Conservation (phyloP, 2,113 vertebrate species). For the Ceuthmochares aereus region DNA sequence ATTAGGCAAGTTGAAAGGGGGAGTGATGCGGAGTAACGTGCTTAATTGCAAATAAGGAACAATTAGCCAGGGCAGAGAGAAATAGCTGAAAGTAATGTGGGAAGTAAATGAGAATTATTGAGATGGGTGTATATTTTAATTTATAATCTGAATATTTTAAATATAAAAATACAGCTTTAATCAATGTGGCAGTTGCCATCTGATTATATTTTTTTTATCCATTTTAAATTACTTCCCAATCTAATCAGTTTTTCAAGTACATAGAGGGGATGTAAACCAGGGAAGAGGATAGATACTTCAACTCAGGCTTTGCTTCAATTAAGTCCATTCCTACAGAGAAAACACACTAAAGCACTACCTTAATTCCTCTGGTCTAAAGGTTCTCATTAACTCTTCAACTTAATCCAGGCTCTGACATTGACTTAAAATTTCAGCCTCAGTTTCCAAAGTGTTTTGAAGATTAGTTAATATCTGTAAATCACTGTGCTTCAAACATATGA, state of each 20-base stretch:
- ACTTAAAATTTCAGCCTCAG: constrained; percentile 15
- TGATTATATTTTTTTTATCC: background rate
- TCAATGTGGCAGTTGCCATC: background rate
- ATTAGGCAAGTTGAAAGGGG: background rate
- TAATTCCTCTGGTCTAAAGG: constrained; percentile 31
- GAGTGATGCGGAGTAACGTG: background rate
- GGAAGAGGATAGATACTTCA: background rate
- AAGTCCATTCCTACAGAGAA: background rate
- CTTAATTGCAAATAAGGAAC: background rate
- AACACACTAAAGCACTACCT: background rate
- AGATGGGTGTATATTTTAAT: background rate
- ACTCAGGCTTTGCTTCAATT: background rate
- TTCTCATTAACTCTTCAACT: constrained; percentile 7
- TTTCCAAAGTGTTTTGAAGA: constrained; percentile 12
- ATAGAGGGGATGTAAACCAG: background rate
- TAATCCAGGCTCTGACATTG: constrained; percentile 1
- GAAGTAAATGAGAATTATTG: background rate
- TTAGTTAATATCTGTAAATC: background rate
- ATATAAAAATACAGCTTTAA: background rate
- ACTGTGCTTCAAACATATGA: background rate
- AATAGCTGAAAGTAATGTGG: background rate
- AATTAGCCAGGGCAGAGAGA: background rate
- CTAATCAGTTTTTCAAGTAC: background rate
- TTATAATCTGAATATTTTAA: background rate
- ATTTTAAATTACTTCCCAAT: constrained; percentile 53